Base-by-base conservation (phyloP, 2,113 vertebrate genomes). In the Ardeotis arabs region DNA sequence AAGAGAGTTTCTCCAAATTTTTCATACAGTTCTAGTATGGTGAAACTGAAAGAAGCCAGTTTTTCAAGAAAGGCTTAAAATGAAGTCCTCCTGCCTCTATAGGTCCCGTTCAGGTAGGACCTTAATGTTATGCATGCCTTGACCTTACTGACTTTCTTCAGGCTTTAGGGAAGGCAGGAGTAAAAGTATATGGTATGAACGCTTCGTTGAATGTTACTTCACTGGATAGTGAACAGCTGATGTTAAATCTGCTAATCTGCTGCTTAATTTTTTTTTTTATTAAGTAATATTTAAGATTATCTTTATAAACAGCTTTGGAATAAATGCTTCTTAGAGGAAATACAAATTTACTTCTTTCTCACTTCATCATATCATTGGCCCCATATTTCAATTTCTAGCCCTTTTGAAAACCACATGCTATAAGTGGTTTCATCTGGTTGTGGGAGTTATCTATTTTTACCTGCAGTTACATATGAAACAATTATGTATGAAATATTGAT, bases 381-480 rank as follows among this genome's bases (percentile, higher is more conserved):
- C 14, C 20, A 2, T 14, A 8, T 47, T 90, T 67, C 59, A 64
- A 2, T 60, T 77, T 86, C 64, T 75, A 89, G 11, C 11, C 50
- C 33, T 55, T 93, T 86, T 50, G 69, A 63, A 83, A 92, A 64
- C 45, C 77, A 78, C 74, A 72, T 72, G 41, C 58, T 91, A 33
- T 25, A 63, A 90, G 67, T 86, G n/a, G 28, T 78, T 90, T 92
- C 81, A 77, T 83, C 63, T 74, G 72, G 28, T 53, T 80, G 59
- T 55, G 68, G 39, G 67, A 29, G 84, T 74, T 77, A 87, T 45
- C 70, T 94, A 24, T 70, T 95, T 94, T 91, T 88, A 95, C 82
- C 76, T 92, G 50, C 50, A 95, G 63, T 84, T 66, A 58, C n/a
- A 31, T 47, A 74, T 20, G 31, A 86, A 93, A 92, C 50, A 74